These are phyloP conservation scores for Resseliella maxima DNA, from an alignment of 2,888 invertebrate species.

Conservation along the genomic window DNA sequence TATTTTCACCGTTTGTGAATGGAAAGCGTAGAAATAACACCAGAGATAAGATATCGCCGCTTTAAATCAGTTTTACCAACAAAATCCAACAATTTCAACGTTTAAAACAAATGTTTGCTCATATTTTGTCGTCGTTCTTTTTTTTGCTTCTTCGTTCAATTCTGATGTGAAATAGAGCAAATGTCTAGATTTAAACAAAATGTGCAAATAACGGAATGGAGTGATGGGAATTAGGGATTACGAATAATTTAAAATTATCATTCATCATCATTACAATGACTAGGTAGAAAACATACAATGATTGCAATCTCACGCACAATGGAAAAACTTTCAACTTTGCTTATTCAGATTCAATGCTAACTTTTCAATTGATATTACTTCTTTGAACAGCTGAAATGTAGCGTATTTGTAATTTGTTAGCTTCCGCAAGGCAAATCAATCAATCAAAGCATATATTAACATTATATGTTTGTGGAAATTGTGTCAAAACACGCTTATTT, in stretches of 20 bases:
- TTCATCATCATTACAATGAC: constrained; percentile 9
- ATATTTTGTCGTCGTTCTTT: background rate
- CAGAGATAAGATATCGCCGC: background rate
- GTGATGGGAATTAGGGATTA: background rate
- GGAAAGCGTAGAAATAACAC: background rate
- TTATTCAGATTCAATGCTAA: too few relatives aligned
- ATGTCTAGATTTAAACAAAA: background rate
- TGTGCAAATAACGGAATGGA: background rate
- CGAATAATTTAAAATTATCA: constrained; percentile 17
- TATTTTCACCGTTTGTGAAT: background rate
- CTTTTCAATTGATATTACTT: too few relatives aligned
- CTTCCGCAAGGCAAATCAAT: too few relatives aligned
- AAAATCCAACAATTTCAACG: background rate
- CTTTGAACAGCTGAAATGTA: background rate
- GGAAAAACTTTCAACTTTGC: background rate
- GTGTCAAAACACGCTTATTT: too few relatives aligned
- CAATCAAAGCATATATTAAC: too few relatives aligned
- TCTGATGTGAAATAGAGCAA: background rate
- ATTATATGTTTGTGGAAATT: too few relatives aligned
- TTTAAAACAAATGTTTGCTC: background rate
- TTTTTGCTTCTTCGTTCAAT: too few relatives aligned
- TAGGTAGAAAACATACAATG: background rate
- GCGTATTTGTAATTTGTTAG: too few relatives aligned
- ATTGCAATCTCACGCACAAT: background rate
- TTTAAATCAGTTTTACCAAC: background rate